phyloP scores from a whole-genome alignment of 2,888 invertebrate genomes.

The Exephanes ischioxanthus region DNA sequence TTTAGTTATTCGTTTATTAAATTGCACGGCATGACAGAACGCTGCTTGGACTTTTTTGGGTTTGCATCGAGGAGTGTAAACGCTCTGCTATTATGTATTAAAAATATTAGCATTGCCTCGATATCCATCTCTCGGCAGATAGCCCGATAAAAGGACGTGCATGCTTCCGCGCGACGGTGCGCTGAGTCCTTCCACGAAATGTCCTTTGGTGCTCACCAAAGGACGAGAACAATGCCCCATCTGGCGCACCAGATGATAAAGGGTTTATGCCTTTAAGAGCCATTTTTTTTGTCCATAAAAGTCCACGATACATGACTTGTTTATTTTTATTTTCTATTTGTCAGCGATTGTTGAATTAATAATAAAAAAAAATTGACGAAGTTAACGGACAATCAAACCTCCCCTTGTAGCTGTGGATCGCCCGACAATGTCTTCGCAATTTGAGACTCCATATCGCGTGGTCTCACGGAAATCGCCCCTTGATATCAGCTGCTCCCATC shows the following conservation, averaged over 20 bases:
- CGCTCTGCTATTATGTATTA: not conserved
- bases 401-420: not conserved
- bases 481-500: conserved; percentile 3
- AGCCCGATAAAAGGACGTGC: not conserved
- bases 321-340: no score
- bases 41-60: not conserved
- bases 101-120: not conserved
- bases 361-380: no score
- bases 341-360: no score
- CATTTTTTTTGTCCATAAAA: not conserved
- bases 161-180: not conserved
- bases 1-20: conserved; percentile 6
- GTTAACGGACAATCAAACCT: not conserved
- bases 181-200: not conserved
- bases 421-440: not conserved
- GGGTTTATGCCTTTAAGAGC: not conserved
- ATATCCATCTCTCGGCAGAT: not conserved
- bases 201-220: not conserved
- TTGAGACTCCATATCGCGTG: not conserved
- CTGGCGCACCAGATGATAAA: not conserved
- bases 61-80: not conserved
- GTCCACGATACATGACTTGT: no score
- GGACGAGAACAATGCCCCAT: not conserved
- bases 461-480: not conserved
- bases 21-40: not conserved